Conservation (phyloP, 2,113 vertebrate genomes). For the Daboia siamensis region DNA sequence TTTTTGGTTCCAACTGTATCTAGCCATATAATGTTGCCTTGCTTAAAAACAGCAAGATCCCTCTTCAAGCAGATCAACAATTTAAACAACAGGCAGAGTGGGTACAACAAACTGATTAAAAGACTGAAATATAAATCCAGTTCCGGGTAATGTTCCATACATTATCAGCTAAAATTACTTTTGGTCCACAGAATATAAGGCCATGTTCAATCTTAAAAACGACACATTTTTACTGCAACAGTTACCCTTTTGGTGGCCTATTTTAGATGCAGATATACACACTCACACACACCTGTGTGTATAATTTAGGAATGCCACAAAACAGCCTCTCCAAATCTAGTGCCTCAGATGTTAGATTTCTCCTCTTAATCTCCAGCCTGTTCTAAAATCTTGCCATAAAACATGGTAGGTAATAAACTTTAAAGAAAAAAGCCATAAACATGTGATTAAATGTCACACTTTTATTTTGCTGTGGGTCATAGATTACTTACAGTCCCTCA, state of each 20-base stretch:
- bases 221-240: not conserved
- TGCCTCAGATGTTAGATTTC: not conserved
- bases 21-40: not conserved
- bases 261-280: not conserved
- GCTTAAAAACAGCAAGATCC: not conserved
- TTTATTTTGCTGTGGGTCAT: not conserved
- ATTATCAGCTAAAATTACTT: not conserved
- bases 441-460: not conserved
- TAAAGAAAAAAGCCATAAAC: not conserved
- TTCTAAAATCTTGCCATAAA: not conserved
- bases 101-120: not conserved
- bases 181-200: not conserved
- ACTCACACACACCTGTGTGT: not conserved
- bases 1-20: slow-evolving; percentile 12
- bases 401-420: not conserved
- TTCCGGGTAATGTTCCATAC: not conserved
- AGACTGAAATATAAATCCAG: not conserved
- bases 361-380: not conserved
- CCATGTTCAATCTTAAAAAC: not conserved
- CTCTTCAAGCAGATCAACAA: not conserved
- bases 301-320: not conserved
- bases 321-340: not conserved
- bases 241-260: not conserved
- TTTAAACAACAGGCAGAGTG: not conserved
- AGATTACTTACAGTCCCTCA: slow-evolving; percentile 45